A percentile compares a stretch with the other conserved stretches of the same genome.
phyloP scores from a whole-genome alignment of 1,140 invertebrate species.

The Eupeodes corollae region DNA sequence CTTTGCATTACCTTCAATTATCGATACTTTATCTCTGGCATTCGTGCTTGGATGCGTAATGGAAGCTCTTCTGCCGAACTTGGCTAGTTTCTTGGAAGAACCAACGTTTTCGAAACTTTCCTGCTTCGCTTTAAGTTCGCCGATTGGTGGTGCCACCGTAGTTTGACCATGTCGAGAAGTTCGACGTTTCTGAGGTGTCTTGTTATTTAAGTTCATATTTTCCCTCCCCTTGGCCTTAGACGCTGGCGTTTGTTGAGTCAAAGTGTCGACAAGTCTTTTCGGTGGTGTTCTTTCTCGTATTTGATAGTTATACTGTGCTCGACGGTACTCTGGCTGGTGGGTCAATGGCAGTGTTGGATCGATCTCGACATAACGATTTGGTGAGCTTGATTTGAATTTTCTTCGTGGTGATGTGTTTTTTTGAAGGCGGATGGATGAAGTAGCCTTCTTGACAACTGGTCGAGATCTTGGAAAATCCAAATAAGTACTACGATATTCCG shows the following conservation, averaged over 20 bases:
- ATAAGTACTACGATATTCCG: constrained; percentile 33
- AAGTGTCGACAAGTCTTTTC: constrained; percentile 1
- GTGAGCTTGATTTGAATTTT: constrained; percentile 4
- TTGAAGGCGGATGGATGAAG: constrained; percentile 28
- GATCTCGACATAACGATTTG: neutral
- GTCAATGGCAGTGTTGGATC: neutral
- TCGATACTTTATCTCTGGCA: constrained; percentile 25
- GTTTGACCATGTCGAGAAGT: constrained; percentile 15
- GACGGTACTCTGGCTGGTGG: constrained; percentile 23
- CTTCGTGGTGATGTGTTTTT: constrained; percentile 3
- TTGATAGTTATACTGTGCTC: constrained; percentile 29
- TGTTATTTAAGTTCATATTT: constrained; percentile 18
- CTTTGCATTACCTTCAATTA: constrained; percentile 32
- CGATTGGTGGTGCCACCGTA: neutral
- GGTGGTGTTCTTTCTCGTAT: constrained; percentile 18
- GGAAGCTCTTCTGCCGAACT: constrained; percentile 28
- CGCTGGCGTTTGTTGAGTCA: neutral
- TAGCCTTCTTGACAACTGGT: constrained; percentile 28
- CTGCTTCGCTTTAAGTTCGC: neutral
- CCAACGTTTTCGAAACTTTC: constrained; percentile 19
- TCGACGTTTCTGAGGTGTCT: constrained; percentile 14
- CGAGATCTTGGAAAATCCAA: constrained; percentile 30
- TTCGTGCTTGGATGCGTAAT: constrained; percentile 22
- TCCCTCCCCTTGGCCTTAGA: neutral
- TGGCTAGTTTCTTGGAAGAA: constrained; percentile 16